A percentile compares a stretch with the other conserved stretches of the same genome.
phyloP scores from a whole-genome alignment of 2,888 invertebrate genomes.

The Leptogaster cylindrica region DNA sequence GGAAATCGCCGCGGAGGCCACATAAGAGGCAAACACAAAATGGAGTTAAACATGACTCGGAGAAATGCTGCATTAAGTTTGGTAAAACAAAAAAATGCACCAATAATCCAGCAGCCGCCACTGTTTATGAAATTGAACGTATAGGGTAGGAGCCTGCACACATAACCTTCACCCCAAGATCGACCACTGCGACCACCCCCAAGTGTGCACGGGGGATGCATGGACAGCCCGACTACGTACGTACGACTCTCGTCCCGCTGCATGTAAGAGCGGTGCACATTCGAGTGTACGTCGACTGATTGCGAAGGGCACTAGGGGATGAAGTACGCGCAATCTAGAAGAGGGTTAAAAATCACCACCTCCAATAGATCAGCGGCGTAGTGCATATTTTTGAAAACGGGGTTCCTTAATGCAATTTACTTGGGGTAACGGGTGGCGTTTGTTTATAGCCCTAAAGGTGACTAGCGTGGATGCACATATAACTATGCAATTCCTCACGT shows the following conservation, averaged over 20 bases:
- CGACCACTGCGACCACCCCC: conserved; percentile 36
- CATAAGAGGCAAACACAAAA: conserved; percentile 32
- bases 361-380: conserved; percentile 32
- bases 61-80: conserved; percentile 14
- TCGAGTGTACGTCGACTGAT: conserved; percentile 14
- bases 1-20: neutral
- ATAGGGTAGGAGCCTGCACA: conserved; percentile 25
- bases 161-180: conserved; percentile 37
- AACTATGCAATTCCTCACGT: neutral
- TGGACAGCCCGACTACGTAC: too few relatives aligned
- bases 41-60: conserved; percentile 28
- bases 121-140: conserved; percentile 40
- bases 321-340: conserved; percentile 37
- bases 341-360: conserved; percentile 38
- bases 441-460: conserved; percentile 16
- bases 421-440: neutral
- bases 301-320: conserved; percentile 32
- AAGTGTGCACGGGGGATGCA: conserved; percentile 7
- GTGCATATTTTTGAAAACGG: conserved; percentile 21
- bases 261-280: conserved; percentile 15
- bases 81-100: conserved; percentile 1
- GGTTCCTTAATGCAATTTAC: conserved; percentile 26
- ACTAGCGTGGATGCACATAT: conserved; percentile 13
- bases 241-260: neutral
- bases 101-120: conserved; percentile 39